These are phyloP conservation scores for Sus cebifrons DNA, from an alignment of 2,797 vertebrate genomes.

Conservation along the genomic window DNA sequence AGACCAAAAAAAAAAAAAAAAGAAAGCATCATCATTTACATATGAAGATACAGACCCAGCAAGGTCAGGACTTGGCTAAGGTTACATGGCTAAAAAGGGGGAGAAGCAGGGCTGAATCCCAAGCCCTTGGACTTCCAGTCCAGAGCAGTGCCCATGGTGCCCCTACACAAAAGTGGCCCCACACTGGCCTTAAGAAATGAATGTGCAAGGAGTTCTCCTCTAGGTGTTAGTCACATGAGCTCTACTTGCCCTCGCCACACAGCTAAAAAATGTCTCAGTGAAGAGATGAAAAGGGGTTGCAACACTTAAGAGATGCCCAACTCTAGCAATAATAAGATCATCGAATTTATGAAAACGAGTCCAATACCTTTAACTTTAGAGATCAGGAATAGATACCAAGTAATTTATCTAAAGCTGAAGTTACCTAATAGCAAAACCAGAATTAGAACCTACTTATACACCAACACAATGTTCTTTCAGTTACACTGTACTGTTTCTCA, in stretches of 20 bases:
- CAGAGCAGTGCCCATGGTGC: background rate
- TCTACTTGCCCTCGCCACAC: background rate
- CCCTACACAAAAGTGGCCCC: too few species aligned
- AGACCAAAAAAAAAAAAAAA: too few species aligned
- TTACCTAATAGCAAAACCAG: conserved; percentile 31
- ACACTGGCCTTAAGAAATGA: background rate
- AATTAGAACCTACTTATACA: background rate
- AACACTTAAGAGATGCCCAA: background rate
- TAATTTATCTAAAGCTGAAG: background rate
- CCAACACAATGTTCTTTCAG: background rate
- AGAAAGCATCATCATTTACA: background rate
- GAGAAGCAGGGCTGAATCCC: background rate
- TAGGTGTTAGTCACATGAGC: background rate
- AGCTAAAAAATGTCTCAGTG: background rate
- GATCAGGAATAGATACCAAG: conserved; percentile 1
- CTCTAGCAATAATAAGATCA: background rate
- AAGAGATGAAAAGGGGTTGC: background rate
- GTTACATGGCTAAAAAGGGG: background rate
- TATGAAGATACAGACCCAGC: background rate
- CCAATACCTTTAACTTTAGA: conserved; percentile 31
- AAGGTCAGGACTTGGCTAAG: background rate
- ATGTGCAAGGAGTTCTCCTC: background rate
- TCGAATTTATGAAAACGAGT: conserved; percentile 27
- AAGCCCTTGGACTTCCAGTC: background rate
- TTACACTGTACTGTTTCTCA: background rate